Conservation (phyloP, 1,140 invertebrate genomes). For the Brachionus sp. region DNA sequence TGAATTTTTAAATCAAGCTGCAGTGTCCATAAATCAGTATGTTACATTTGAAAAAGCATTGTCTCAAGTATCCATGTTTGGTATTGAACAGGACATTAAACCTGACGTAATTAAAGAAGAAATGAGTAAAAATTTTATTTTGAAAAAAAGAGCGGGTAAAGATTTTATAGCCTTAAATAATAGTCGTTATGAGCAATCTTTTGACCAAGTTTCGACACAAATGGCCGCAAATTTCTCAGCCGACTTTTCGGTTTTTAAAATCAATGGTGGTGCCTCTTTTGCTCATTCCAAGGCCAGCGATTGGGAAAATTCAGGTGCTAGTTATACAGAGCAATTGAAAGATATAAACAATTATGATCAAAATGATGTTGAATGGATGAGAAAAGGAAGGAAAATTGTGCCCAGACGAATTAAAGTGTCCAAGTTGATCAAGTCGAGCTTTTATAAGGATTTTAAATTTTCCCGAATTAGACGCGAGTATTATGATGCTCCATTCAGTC, state of each 20-base stretch:
- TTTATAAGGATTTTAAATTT: not conserved
- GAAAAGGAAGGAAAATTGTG: not conserved
- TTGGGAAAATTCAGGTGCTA: not conserved
- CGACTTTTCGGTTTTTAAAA: not conserved
- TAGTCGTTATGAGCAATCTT: not conserved
- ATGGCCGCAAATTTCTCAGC: not conserved
- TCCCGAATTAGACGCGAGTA: not conserved
- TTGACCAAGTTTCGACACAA: not conserved
- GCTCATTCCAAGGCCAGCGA: not conserved
- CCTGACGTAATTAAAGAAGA: not conserved
- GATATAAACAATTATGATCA: not conserved
- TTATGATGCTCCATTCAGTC: slow-evolving; percentile 6
- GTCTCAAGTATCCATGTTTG: not conserved
- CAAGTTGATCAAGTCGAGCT: not conserved
- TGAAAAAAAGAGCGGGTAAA: not conserved
- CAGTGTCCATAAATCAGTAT: not conserved
- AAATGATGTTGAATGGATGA: slow-evolving; percentile 5
- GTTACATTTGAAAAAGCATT: not conserved
- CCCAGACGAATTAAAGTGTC: not conserved
- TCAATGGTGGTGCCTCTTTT: not conserved
- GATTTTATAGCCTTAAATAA: not conserved
- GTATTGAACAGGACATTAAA: not conserved
- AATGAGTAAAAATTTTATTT: not conserved
- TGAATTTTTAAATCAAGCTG: not conserved
- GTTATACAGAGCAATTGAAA: not conserved